Evolutionary conservation across 2,888 invertebrate genomes (phyloP).

Genomic region (Nomada fucata): DNA sequence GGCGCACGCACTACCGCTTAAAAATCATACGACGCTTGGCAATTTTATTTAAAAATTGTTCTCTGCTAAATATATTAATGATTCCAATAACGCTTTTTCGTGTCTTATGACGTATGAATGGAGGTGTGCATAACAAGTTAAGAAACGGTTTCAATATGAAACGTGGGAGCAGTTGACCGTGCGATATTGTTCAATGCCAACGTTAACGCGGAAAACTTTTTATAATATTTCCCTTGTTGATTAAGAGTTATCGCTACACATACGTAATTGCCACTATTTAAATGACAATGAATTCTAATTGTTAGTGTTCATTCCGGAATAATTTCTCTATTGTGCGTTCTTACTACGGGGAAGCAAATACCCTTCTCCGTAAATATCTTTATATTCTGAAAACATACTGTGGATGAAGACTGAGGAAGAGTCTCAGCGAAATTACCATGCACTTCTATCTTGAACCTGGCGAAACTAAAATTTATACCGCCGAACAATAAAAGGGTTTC

Average conservation of each 20-base stretch:
- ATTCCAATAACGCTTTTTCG: too few species aligned
- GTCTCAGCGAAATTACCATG: too few species aligned
- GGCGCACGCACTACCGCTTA: too few species aligned
- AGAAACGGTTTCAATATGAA: background rate
- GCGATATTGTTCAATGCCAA: background rate
- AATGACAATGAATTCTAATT: background rate
- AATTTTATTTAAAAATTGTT: too few species aligned
- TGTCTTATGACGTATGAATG: too few species aligned
- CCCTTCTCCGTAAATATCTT: background rate
- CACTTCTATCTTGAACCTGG: background rate
- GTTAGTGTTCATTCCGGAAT: background rate
- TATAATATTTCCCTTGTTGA: background rate
- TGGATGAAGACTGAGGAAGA: background rate
- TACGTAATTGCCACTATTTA: background rate
- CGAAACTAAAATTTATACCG: background rate
- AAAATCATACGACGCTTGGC: too few species aligned
- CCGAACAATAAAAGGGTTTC: background rate
- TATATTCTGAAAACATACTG: background rate
- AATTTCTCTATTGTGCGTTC: too few species aligned
- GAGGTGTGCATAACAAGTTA: too few species aligned
- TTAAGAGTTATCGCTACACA: too few species aligned
- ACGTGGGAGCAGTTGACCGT: too few species aligned
- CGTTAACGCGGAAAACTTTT: background rate
- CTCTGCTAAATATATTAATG: too few species aligned
- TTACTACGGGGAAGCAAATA: too few species aligned